Percentiles rank a stretch among this genome's conserved stretches.
phyloP scores from a whole-genome alignment of 2,113 vertebrate genomes.

The Aspiorhynchus laticeps region DNA sequence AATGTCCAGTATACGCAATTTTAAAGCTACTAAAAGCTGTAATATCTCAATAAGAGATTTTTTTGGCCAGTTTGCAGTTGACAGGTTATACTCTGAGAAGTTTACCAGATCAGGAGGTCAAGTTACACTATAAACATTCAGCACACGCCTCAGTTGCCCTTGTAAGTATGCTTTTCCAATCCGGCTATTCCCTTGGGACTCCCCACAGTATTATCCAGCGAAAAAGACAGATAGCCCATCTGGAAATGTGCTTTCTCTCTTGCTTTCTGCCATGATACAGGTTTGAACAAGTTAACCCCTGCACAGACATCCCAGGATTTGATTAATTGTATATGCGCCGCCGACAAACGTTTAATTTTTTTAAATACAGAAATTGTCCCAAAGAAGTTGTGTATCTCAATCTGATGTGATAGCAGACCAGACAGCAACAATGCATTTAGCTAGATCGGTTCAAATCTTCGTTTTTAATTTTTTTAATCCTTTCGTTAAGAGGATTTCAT shows the following conservation, averaged over 20 bases:
- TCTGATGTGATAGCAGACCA: background rate
- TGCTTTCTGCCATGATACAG: background rate
- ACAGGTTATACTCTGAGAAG: slow-evolving; percentile 16
- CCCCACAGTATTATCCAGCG: slow-evolving; percentile 13
- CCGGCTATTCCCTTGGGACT: slow-evolving; percentile 24
- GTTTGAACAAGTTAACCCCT: background rate
- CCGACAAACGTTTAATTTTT: background rate
- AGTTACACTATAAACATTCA: slow-evolving; percentile 33
- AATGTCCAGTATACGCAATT: background rate
- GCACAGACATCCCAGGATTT: background rate
- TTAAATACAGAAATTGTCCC: background rate
- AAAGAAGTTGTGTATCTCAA: background rate
- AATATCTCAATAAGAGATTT: background rate
- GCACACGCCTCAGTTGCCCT: background rate
- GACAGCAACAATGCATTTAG: slow-evolving; percentile 28
- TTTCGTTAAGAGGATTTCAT: slow-evolving; percentile 51
- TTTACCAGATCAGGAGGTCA: slow-evolving; percentile 41
- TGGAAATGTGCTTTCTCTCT: too few species aligned
- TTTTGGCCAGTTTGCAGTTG: background rate
- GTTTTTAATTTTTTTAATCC: slow-evolving; percentile 42
- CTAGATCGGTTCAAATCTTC: slow-evolving; percentile 42
- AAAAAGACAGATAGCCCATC: slow-evolving; percentile 29
- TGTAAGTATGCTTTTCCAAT: slow-evolving; percentile 39
- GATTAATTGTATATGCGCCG: background rate
- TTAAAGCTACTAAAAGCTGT: background rate